Evolutionary conservation across 2,113 vertebrate genomes (phyloP), one percentile per base, ranked within the genome.

Genomic region (Paracanthobrama guichenoti): DNA sequence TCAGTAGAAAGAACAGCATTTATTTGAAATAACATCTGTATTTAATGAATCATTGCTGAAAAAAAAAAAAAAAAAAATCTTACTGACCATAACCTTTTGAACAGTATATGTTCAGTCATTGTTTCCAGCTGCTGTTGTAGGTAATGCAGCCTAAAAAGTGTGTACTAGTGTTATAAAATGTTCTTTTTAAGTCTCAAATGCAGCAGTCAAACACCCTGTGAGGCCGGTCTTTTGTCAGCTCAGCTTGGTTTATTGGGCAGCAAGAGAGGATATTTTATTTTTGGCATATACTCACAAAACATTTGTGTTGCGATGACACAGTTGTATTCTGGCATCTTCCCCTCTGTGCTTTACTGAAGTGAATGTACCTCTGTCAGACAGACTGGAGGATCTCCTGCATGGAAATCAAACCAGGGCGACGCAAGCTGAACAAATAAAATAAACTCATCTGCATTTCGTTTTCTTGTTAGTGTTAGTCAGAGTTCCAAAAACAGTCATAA

Each of bases 201-300:
- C 69, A 72, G 42, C 42, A 46, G 69, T 72, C 22, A 13, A 46
- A 73, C 42, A 16, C 42, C n/a, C n/a, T n/a, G 42, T 46, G 42
- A 73, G 42, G 69, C 6, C 69, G 48, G 69, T 24, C 69, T 46
- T 39, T 2, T 73, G 69, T 73, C 69, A 73, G 69, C 69, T 73
- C 42, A 14, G n/a, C 22, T 46, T 26, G 69, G 2, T 46, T 73
- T 73, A n/a, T 48, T 26, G 8, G 69, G 42, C 69, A 73, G 26
- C 20, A 26, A 46, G n/a, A 73, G 22, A 73, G n/a, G 42, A 48
- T 73, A 13, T 73, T 48, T 46, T 46, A 73, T 73, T 73, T 73
- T 48, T 26, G 42, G 42, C 42, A 46, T 46, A 42, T 12, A 22
- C 66, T 69, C 66, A 69, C 66, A 69, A 42, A 69, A 69, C 6